phyloP scores from a whole-genome alignment of 2,797 vertebrate species.

The Sebastes glaucus region DNA sequence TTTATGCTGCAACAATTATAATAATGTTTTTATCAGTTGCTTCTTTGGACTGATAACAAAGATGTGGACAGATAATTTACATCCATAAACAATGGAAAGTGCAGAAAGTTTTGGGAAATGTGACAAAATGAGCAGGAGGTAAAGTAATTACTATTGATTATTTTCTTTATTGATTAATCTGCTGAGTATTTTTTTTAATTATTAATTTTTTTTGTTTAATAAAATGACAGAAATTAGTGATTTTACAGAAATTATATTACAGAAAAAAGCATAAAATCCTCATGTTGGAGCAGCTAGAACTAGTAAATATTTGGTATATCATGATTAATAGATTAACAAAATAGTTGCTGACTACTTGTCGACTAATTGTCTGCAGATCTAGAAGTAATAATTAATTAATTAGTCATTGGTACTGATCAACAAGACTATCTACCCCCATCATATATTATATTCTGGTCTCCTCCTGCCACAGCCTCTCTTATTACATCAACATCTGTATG shows the following conservation, averaged over 20 bases:
- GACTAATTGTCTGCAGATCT: too few species aligned
- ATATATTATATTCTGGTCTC: too few species aligned
- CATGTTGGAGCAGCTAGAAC: too few species aligned
- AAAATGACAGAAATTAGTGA: neutral
- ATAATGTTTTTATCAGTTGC: neutral
- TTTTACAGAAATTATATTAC: neutral
- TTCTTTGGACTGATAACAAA: neutral
- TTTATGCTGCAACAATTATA: neutral
- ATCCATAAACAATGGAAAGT: neutral
- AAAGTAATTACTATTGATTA: neutral
- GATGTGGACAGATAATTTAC: neutral
- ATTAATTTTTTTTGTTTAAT: neutral
- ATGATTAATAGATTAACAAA: too few species aligned
- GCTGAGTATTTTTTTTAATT: neutral
- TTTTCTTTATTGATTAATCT: neutral
- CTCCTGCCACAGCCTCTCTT: too few species aligned
- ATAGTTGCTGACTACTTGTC: too few species aligned
- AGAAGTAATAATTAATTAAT: too few species aligned
- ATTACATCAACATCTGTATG: too few species aligned
- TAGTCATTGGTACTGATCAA: too few species aligned
- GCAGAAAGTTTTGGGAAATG: neutral
- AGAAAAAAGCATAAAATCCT: neutral
- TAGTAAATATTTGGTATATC: too few species aligned
- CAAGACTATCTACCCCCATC: too few species aligned
- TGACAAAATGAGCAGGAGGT: neutral